These are phyloP conservation scores for Saguinus midas DNA, from an alignment of 2,113 vertebrate genomes.

Conservation along the genomic window DNA sequence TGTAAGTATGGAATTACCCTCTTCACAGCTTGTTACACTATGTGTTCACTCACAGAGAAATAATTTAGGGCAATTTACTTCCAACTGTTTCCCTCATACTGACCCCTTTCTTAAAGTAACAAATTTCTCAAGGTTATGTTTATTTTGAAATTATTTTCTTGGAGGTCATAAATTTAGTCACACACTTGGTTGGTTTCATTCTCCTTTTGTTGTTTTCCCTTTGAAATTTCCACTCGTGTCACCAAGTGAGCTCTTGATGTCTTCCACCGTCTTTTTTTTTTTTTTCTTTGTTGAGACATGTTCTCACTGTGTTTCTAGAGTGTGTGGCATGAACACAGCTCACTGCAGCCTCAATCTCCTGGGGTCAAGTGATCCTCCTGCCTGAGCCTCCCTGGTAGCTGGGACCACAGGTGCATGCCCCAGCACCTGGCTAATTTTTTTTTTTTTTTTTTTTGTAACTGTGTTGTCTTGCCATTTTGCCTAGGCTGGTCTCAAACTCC, in stretches of 20 bases:
- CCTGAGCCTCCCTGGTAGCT: too few relatives aligned
- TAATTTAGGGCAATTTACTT: constrained; percentile 65
- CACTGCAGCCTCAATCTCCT: too few relatives aligned
- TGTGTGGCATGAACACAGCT: too few relatives aligned
- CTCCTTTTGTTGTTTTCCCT: neutral
- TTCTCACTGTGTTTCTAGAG: too few relatives aligned
- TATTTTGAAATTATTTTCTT: constrained; percentile 55
- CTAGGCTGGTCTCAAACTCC: too few relatives aligned
- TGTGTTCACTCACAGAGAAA: constrained; percentile 65
- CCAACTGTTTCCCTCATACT: constrained; percentile 55
- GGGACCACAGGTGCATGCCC: too few relatives aligned
- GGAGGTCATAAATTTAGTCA: neutral
- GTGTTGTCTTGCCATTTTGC: too few relatives aligned
- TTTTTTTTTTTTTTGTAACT: too few relatives aligned
- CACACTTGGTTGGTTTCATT: neutral
- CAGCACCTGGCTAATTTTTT: too few relatives aligned
- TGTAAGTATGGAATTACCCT: constrained; percentile 53
- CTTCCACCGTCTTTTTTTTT: neutral
- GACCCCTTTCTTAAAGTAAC: constrained; percentile 60
- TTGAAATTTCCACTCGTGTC: neutral
- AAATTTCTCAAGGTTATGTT: constrained; percentile 66
- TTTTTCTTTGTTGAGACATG: too few relatives aligned
- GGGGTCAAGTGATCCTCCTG: too few relatives aligned
- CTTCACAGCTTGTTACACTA: constrained; percentile 63
- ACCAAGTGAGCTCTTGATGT: neutral